These are phyloP conservation scores for Fabriciana adippe DNA, from an alignment of 2,888 invertebrate genomes.

Conservation along the genomic window DNA sequence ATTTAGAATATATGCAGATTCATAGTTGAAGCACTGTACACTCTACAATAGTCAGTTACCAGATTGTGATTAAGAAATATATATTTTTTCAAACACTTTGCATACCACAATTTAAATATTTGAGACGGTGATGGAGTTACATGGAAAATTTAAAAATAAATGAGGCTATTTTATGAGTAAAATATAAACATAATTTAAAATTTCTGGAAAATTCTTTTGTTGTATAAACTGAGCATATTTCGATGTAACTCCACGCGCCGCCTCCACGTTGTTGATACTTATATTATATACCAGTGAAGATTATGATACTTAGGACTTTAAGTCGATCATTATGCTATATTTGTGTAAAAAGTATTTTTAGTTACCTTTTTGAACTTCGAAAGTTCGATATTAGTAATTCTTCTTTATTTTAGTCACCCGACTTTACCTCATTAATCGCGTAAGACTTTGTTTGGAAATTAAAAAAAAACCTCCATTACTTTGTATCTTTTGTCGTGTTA, in stretches of 20 bases:
- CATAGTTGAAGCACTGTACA: constrained; percentile 62
- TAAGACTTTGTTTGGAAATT: constrained; percentile 45
- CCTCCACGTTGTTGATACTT: constrained; percentile 63
- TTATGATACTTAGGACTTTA: constrained; percentile 71
- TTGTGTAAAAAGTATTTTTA: constrained; percentile 68
- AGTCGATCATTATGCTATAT: constrained; percentile 70
- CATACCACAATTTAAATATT: constrained; percentile 49
- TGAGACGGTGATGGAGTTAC: constrained; percentile 32
- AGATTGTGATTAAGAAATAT: constrained; percentile 67
- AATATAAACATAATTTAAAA: constrained; percentile 27
- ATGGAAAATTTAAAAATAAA: constrained; percentile 34
- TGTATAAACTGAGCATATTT: constrained; percentile 25
- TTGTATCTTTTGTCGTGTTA: constrained; percentile 24
- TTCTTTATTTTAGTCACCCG: constrained; percentile 58
- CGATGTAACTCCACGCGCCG: constrained; percentile 32
- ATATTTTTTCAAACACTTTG: constrained; percentile 71
- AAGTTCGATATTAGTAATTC: constrained; percentile 73
- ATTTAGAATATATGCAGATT: constrained; percentile 45
- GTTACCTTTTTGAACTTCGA: constrained; percentile 78
- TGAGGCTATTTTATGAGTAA: constrained; percentile 44
- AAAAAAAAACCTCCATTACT: constrained; percentile 28
- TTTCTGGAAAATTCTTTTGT: constrained; percentile 14
- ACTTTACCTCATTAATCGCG: constrained; percentile 76
- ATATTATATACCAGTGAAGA: constrained; percentile 71
- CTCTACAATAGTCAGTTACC: constrained; percentile 77